Conservation (phyloP, 2,113 vertebrate species). For the Ibidorhyncha struthersii region DNA sequence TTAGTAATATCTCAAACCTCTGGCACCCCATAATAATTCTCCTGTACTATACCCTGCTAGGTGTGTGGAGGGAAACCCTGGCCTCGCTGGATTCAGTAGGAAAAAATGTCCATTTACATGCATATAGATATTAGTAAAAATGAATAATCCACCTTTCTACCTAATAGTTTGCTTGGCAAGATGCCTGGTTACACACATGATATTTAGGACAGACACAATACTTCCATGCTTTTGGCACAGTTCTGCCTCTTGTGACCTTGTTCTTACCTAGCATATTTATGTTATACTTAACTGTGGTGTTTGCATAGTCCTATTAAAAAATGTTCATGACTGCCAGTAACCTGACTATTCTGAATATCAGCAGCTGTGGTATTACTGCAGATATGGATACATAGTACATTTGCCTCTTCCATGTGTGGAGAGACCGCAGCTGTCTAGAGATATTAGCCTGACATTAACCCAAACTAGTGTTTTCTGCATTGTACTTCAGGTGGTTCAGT, state of each 20-base stretch:
- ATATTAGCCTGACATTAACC: neutral
- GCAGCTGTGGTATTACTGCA: neutral
- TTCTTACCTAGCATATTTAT: neutral
- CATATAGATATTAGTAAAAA: neutral
- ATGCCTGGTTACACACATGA: accelerated
- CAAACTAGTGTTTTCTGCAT: neutral
- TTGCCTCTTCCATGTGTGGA: neutral
- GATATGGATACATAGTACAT: accelerated
- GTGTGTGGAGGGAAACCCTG: neutral
- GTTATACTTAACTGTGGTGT: neutral
- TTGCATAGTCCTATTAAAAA: neutral
- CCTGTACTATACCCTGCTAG: neutral
- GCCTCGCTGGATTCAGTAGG: neutral
- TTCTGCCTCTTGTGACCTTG: neutral
- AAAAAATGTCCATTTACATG: neutral
- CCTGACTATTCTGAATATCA: neutral
- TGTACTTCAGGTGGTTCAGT: neutral
- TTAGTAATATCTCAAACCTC: neutral
- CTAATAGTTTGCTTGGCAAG: neutral
- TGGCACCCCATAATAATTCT: neutral
- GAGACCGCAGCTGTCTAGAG: neutral
- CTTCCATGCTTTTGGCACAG: neutral
- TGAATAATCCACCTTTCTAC: neutral
- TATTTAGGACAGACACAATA: neutral
- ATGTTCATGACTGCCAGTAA: neutral